Conservation (phyloP, 2,888 invertebrate genomes). For the Nemapogon koenigi region DNA sequence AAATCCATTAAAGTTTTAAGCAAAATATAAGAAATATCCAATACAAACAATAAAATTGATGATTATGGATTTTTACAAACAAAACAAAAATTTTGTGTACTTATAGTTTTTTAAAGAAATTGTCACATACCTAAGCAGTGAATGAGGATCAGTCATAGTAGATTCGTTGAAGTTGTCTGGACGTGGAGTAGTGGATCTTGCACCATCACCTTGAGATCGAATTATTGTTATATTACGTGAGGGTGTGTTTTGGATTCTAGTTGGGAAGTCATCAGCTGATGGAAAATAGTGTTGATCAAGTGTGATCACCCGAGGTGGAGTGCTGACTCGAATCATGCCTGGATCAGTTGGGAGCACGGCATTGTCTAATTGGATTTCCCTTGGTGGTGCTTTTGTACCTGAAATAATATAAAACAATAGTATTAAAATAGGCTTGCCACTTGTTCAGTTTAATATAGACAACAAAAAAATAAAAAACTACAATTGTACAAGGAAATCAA, state of each 20-base stretch:
- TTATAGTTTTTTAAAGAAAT: neutral
- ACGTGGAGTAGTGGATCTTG: conserved; percentile 38
- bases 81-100: neutral
- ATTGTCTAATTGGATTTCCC: conserved; percentile 86
- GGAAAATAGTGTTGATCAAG: conserved; percentile 86
- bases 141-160: conserved; percentile 52
- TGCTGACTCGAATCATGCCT: conserved; percentile 80
- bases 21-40: neutral
- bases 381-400: conserved; percentile 86
- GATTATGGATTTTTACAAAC: neutral
- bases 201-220: conserved; percentile 47
- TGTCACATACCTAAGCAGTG: conserved; percentile 39
- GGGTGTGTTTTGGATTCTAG: conserved; percentile 33
- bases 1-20: conserved; percentile 15
- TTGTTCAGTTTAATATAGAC: no score
- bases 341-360: conserved; percentile 76
- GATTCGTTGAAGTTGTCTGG: conserved; percentile 51
- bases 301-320: conserved; percentile 88
- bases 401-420: no score
- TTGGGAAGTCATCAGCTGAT: conserved; percentile 64
- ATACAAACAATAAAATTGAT: neutral
- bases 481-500: no score
- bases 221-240: conserved; percentile 36
- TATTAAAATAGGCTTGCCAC: no score
- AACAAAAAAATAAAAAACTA: no score